These are phyloP conservation scores for Physella acuta DNA, from an alignment of 1,140 invertebrate genomes.

Conservation along the genomic window DNA sequence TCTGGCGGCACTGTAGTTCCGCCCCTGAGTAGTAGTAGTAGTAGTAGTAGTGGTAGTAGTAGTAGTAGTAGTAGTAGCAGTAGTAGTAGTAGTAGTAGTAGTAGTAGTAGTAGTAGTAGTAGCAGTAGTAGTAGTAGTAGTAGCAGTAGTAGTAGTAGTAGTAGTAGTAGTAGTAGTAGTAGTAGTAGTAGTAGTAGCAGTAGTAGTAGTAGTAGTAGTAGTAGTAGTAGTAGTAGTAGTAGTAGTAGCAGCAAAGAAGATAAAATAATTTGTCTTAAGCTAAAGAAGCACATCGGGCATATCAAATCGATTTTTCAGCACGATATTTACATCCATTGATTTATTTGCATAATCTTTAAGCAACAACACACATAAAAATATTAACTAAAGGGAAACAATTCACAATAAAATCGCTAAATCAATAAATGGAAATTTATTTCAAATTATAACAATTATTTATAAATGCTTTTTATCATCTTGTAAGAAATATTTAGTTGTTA, in stretches of 20 bases:
- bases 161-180: slow-evolving; percentile 13
- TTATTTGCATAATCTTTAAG: too few relatives aligned
- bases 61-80: slow-evolving; percentile 7
- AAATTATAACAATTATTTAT: too few relatives aligned
- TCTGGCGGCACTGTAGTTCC: background rate
- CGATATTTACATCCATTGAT: too few relatives aligned
- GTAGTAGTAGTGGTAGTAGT: background rate
- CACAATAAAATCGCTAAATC: too few relatives aligned
- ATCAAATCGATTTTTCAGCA: too few relatives aligned
- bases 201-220: slow-evolving; percentile 16
- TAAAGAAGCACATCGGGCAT: too few relatives aligned
- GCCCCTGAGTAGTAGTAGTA: background rate
- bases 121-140: slow-evolving; percentile 12
- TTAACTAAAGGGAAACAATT: too few relatives aligned
- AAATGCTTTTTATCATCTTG: too few relatives aligned
- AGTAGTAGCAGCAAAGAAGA: slow-evolving; percentile 10
- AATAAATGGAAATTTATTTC: too few relatives aligned
- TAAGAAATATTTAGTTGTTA: too few relatives aligned
- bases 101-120: slow-evolving; percentile 8
- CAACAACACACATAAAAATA: too few relatives aligned
- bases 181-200: slow-evolving; percentile 9
- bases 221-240: slow-evolving; percentile 14
- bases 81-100: slow-evolving; percentile 6
- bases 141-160: slow-evolving; percentile 14
- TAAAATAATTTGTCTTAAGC: too few relatives aligned